Percentiles rank a stretch among this genome's conserved stretches.
phyloP scores from a whole-genome alignment of 2,888 invertebrate species.

The Coleophora flavipennella region DNA sequence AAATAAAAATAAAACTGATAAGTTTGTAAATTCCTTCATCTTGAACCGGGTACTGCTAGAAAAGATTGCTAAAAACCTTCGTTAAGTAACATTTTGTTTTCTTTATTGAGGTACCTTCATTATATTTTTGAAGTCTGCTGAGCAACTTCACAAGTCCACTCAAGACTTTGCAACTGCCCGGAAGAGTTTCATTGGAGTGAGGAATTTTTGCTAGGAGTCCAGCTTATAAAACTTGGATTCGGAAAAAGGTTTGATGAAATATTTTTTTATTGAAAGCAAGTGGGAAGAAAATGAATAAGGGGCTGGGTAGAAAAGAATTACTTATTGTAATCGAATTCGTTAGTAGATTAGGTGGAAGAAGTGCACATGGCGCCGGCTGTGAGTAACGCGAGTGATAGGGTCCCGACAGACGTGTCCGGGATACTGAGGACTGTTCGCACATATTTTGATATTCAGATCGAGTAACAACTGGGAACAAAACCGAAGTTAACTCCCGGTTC shows the following conservation, averaged over 20 bases:
- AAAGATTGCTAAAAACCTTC: no score
- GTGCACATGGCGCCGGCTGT: conserved; percentile 68
- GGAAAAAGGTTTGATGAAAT: no score
- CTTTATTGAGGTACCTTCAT: neutral
- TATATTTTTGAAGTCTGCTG: neutral
- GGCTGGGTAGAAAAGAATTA: no score
- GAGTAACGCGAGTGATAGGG: conserved; percentile 71
- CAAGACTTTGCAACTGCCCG: conserved; percentile 18
- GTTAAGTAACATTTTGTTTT: no score
- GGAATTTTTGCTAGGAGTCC: conserved; percentile 9
- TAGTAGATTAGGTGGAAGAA: conserved; percentile 63
- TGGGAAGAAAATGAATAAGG: no score
- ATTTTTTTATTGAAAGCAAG: no score
- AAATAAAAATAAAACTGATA: no score
- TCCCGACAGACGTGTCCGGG: conserved; percentile 67
- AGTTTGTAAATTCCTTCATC: neutral
- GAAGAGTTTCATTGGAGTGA: conserved; percentile 19
- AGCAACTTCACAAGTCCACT: neutral
- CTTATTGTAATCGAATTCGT: conserved; percentile 59
- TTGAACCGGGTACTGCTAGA: no score
- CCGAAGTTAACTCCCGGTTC: conserved; percentile 60
- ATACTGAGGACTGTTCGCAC: conserved; percentile 65
- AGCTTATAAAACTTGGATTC: no score
- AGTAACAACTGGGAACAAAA: conserved; percentile 66
- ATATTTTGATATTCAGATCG: conserved; percentile 71